Base-by-base conservation (phyloP, 2,113 vertebrate species). In the Osmerus mordax region DNA sequence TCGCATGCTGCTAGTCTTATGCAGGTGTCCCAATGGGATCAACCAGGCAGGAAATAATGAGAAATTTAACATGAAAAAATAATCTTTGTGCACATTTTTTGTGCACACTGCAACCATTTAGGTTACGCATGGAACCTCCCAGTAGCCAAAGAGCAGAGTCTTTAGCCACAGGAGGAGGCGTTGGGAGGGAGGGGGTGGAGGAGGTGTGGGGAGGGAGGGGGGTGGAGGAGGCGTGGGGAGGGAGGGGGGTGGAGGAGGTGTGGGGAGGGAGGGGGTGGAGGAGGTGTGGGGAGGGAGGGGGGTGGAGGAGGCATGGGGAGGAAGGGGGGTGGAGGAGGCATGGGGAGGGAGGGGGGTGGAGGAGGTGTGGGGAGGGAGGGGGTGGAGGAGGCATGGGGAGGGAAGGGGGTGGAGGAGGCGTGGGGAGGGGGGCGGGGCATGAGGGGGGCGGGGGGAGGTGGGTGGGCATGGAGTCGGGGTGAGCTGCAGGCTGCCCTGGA, bases 401-500 rank as follows among this genome's bases (percentile, higher is more conserved):
- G 55, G 55, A 19, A 5, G 55, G 1, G 16, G 18, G 16, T 7
- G 15, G 55, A 3, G 29, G 29, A 32, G 54, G 54, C 15, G 54
- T 18, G 54, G 19, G 55, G 55, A 18, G 55, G 54, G 56, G 16
- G 74, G 59, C 59, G 52, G 73, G n/a, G 18, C 29, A 11, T 18
- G 18, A 23, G 23, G n/a, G 15, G 51, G 67, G 66, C 59, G 4
- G 68, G 19, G n/a, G 51, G 51, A 54, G 63, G 47, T 58, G 66
- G 68, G 23, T 51, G 7, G 19, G 70, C 70, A 60, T 16, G 13
- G 71, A 69, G 80, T 76, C 73, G 68, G 56, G 64, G 73, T 76
- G 75, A 88, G 81, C 81, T 70, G 70, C 76, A 80, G 77, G 81
- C 79, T 82, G 84, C 87, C 87, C 86, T 7, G 41, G 9, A 11